Percentiles rank a stretch among this genome's conserved stretches.
phyloP scores from a whole-genome alignment of 1,140 invertebrate genomes.

The Kradibia gibbosae region DNA sequence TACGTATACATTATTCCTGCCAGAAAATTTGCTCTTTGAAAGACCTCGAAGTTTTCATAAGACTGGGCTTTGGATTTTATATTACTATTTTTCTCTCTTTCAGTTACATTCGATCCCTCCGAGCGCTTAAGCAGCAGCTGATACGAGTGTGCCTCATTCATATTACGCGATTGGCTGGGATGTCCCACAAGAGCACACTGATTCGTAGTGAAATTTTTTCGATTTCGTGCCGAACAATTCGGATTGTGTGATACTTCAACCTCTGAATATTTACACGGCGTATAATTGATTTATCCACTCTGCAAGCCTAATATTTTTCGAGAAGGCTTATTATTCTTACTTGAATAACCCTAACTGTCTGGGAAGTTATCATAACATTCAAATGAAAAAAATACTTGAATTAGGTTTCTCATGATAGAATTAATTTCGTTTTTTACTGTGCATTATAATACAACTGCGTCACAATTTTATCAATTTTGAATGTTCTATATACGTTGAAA shows the following conservation, averaged over 20 bases:
- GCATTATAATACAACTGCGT: neutral
- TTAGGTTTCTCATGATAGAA: neutral
- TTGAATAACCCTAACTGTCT: slow-evolving; percentile 9
- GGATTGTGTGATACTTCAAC: neutral
- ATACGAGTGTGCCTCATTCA: neutral
- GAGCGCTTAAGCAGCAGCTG: neutral
- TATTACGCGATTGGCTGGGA: neutral
- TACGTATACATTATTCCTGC: neutral
- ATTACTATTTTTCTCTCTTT: neutral
- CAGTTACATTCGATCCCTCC: neutral
- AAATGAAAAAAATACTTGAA: neutral
- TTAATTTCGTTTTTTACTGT: neutral
- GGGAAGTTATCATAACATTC: neutral
- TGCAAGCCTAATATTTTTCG: neutral
- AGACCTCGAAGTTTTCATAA: neutral
- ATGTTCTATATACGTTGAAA: too few relatives aligned
- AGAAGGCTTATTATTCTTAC: neutral
- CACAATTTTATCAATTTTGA: too few relatives aligned
- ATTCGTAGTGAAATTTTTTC: slow-evolving; percentile 18
- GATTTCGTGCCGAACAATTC: slow-evolving; percentile 25
- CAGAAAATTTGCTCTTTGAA: neutral
- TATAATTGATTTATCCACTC: slow-evolving; percentile 23
- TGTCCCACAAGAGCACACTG: neutral
- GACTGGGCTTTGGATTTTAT: neutral
- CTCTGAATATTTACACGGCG: slow-evolving; percentile 22